Evolutionary conservation across 2,797 vertebrate genomes (phyloP).

Genomic region (Acipenser ruthenus): DNA sequence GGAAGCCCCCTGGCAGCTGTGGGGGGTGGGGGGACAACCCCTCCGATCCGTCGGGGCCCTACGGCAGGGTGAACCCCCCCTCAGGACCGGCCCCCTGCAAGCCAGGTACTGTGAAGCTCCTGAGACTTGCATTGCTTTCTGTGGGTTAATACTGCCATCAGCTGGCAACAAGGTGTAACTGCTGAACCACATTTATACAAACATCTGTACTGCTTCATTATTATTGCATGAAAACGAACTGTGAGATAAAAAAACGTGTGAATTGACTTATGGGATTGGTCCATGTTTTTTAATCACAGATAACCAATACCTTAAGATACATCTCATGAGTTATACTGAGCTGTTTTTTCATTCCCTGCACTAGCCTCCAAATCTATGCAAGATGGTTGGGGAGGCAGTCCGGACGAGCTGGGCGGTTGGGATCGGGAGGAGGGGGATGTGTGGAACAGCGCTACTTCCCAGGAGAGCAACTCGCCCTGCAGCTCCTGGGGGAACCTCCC

Average conservation of each 20-base stretch:
- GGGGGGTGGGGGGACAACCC: slow-evolving; percentile 70
- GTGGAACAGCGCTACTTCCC: slow-evolving; percentile 88
- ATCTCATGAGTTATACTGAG: background rate
- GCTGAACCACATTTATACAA: background rate
- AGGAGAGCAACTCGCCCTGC: slow-evolving; percentile 86
- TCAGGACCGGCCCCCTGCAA: slow-evolving; percentile 83
- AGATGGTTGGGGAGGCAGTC: slow-evolving; percentile 90
- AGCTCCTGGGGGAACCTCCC: slow-evolving; percentile 87
- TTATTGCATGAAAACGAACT: background rate
- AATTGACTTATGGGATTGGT: background rate
- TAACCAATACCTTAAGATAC: too few species aligned
- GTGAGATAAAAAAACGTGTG: background rate
- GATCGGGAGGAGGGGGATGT: slow-evolving; percentile 87
- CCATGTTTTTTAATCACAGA: too few species aligned
- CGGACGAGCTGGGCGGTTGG: slow-evolving; percentile 85
- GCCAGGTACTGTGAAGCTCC: slow-evolving; percentile 62
- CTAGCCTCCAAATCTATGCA: slow-evolving; percentile 97
- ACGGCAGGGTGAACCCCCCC: slow-evolving; percentile 68
- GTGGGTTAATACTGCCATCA: slow-evolving; percentile 45
- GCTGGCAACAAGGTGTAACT: slow-evolving; percentile 35
- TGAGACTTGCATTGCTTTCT: too few species aligned
- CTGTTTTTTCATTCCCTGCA: slow-evolving; percentile 4
- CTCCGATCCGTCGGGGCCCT: slow-evolving; percentile 73
- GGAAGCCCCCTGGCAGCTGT: slow-evolving; percentile 72
- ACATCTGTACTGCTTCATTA: too few species aligned